phyloP scores from a whole-genome alignment of 2,797 vertebrate species.

The Gymnodraco acuticeps region DNA sequence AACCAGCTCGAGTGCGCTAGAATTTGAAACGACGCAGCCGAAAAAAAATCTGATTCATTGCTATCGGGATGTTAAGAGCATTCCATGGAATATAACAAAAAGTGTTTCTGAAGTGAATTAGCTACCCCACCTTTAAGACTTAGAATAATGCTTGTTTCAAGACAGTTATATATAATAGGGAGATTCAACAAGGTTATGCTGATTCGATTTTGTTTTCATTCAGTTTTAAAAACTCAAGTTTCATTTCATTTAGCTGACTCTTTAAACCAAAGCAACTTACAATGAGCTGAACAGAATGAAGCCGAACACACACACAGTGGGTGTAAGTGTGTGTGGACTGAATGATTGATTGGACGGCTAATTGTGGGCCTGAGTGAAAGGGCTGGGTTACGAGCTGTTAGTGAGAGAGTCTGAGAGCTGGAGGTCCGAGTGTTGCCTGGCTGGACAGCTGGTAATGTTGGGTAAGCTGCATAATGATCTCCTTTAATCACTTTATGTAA shows the following conservation, averaged over 20 bases:
- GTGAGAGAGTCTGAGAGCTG: constrained; percentile 11
- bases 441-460: constrained; percentile 4
- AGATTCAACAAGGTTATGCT: neutral
- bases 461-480: neutral
- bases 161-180: too few species aligned
- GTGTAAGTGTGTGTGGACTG: constrained; percentile 22
- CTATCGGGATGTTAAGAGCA: too few species aligned
- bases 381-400: constrained; percentile 13
- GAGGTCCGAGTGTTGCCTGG: neutral
- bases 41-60: too few species aligned
- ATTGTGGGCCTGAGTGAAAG: constrained; percentile 14
- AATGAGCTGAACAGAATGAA: neutral
- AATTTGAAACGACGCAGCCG: too few species aligned
- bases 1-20: too few species aligned
- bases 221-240: neutral
- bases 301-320: neutral
- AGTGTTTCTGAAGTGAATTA: too few species aligned
- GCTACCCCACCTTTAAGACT: too few species aligned
- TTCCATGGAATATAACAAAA: too few species aligned
- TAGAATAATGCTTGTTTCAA: too few species aligned
- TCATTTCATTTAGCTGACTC: too few species aligned
- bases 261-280: too few species aligned
- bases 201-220: neutral
- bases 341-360: constrained; percentile 31
- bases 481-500: neutral